phyloP scores from a whole-genome alignment of 92 coral and sea anemone genomes.

The Micromussa lordhowensis region DNA sequence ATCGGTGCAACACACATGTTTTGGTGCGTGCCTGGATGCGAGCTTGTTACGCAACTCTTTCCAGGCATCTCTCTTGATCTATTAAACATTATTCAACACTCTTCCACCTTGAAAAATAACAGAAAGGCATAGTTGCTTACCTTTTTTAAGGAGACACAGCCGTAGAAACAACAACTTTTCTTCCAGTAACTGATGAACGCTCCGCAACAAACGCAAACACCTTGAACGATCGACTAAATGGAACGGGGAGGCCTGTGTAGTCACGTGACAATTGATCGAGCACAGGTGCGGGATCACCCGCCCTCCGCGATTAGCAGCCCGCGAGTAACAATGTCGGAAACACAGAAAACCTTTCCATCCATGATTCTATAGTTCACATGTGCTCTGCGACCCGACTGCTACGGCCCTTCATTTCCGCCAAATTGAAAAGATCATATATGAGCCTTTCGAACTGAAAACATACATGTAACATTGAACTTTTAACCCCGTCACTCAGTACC shows the following conservation, averaged over 20 bases:
- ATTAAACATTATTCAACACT: background rate
- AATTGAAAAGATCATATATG: too few species aligned
- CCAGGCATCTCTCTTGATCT: background rate
- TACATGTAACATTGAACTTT: too few species aligned
- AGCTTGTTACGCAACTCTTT: background rate
- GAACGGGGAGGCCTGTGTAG: conserved; percentile 23
- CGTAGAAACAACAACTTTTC: background rate
- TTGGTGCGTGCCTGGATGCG: background rate
- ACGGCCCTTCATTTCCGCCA: too few species aligned
- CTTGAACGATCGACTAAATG: background rate
- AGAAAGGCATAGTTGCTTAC: conserved; percentile 15
- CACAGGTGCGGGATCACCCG: background rate
- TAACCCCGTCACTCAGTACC: too few species aligned
- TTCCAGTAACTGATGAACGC: background rate
- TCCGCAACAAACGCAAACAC: conserved; percentile 23
- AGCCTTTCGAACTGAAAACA: too few species aligned
- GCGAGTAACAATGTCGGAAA: background rate
- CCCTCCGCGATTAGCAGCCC: background rate
- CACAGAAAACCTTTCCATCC: too few species aligned
- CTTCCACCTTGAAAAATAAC: background rate
- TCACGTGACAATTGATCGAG: conserved; percentile 27
- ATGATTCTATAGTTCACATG: too few species aligned
- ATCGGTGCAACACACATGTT: conserved; percentile 4
- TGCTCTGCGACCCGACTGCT: too few species aligned
- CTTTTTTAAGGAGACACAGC: background rate